Percentiles rank a stretch among this genome's conserved stretches.
phyloP scores from a whole-genome alignment of 2,113 vertebrate genomes.

The Tachysurus fulvidraco region DNA sequence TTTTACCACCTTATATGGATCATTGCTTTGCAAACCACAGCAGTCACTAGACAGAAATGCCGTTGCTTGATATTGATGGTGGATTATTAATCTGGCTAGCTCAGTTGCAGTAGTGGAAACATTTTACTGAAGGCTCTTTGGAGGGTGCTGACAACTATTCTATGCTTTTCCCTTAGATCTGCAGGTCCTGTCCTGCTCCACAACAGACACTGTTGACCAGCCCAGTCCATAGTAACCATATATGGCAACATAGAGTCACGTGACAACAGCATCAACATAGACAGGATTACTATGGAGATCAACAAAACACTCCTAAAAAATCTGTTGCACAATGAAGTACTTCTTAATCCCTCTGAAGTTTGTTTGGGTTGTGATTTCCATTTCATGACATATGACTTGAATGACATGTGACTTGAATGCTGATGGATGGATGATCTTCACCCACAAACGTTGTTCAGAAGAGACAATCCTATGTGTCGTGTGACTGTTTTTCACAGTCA shows the following conservation, averaged over 20 bases:
- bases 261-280: conserved; percentile 37
- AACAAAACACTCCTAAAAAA: background rate
- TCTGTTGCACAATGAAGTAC: background rate
- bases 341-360: background rate
- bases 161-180: conserved; percentile 1
- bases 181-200: conserved; percentile 9
- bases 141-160: conserved; percentile 13
- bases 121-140: conserved; percentile 4
- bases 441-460: background rate
- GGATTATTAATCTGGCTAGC: conserved; percentile 21
- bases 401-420: background rate
- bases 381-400: background rate
- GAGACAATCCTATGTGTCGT: background rate
- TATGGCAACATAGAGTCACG: conserved; percentile 26
- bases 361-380: background rate
- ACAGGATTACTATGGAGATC: conserved; percentile 13
- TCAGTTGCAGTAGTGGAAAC: conserved; percentile 24
- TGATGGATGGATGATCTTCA: background rate
- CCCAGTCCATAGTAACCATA: conserved; percentile 32
- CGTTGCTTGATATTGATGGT: conserved; percentile 28
- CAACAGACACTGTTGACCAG: conserved; percentile 30
- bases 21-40: background rate
- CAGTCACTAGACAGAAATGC: background rate
- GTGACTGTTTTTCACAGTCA: conserved; percentile 30
- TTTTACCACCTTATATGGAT: background rate